Evolutionary conservation across 2,113 vertebrate species (phyloP).

Genomic region (Fregata magnificens): DNA sequence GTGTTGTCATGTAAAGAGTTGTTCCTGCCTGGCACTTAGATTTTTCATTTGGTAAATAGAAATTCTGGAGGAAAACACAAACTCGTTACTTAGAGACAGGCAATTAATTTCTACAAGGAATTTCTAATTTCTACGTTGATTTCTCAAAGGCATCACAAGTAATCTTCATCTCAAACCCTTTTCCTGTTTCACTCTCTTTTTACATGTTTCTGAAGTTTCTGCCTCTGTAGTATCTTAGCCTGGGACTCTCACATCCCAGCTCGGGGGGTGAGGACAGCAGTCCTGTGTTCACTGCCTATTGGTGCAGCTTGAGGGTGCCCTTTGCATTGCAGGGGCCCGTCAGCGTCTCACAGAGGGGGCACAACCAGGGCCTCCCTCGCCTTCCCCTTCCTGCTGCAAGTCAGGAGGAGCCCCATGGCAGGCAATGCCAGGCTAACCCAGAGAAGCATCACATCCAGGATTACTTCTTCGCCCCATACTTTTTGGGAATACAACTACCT

Average conservation of each 20-base stretch:
- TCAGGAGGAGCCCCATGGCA: not conserved
- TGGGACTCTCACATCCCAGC: not conserved
- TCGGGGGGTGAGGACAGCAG: accelerated
- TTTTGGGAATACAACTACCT: not conserved
- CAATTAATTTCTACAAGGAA: not conserved
- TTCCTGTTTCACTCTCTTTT: not conserved
- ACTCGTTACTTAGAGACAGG: not conserved
- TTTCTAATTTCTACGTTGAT: not conserved
- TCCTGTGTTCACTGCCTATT: accelerated
- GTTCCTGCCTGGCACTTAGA: not conserved
- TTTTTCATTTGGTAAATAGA: not conserved
- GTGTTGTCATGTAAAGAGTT: not conserved
- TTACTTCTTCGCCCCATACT: not conserved
- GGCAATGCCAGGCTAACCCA: not conserved
- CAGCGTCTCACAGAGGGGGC: not conserved
- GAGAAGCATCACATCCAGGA: not conserved
- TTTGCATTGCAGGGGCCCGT: accelerated
- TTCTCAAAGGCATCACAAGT: not conserved
- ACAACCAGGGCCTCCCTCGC: not conserved
- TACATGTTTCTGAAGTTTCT: not conserved
- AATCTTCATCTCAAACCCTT: not conserved
- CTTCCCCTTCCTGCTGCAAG: not conserved
- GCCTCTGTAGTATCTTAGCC: not conserved
- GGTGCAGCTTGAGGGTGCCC: not conserved
- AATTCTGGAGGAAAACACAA: not conserved